Evolutionary conservation across 2,113 vertebrate genomes (phyloP).

Genomic region (Trogon surrucura): DNA sequence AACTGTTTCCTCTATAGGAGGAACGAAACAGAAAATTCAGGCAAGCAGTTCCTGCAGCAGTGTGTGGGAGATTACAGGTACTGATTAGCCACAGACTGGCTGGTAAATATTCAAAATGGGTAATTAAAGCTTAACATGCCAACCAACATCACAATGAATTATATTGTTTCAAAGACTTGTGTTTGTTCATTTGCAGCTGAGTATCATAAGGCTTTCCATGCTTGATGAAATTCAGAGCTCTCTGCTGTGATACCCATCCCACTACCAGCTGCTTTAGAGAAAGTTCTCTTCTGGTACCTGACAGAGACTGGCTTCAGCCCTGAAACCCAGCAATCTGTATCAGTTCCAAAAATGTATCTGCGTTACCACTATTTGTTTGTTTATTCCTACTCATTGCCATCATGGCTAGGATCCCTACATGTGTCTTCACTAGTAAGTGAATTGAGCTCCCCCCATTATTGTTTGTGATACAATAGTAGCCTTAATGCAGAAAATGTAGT

Average conservation of each 20-base stretch:
- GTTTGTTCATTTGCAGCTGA: not conserved
- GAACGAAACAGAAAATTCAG: not conserved
- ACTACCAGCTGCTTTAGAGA: not conserved
- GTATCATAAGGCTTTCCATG: not conserved
- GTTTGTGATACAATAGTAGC: not conserved
- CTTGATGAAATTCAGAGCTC: not conserved
- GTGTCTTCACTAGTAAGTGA: not conserved
- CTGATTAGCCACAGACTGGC: not conserved
- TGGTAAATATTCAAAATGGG: not conserved
- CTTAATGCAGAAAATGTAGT: not conserved
- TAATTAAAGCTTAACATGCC: conserved; percentile 29
- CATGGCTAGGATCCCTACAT: not conserved
- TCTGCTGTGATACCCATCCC: not conserved
- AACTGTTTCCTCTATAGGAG: not conserved
- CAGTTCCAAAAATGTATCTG: not conserved
- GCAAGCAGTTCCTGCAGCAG: not conserved
- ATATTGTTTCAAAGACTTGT: not conserved
- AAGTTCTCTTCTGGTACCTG: not conserved
- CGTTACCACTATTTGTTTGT: not conserved
- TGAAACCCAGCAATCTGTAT: not conserved
- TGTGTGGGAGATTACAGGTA: conserved; percentile 1
- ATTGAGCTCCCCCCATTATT: not conserved
- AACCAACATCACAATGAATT: not conserved
- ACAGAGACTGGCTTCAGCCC: not conserved
- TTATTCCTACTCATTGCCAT: not conserved